Evolutionary conservation across 2,888 invertebrate genomes (phyloP).

Genomic region (Nomada hirtipes): DNA sequence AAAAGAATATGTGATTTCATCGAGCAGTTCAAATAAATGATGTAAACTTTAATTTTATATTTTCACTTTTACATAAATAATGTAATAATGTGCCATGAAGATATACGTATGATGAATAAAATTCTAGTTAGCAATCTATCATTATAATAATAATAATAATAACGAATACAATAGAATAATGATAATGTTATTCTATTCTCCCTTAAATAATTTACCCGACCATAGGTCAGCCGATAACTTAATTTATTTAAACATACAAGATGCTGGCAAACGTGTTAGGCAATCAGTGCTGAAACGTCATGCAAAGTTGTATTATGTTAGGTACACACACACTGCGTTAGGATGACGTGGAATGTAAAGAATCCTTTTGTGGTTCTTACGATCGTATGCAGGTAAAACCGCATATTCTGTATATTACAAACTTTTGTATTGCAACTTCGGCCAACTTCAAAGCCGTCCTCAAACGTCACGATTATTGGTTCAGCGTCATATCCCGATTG

Average conservation of each 20-base stretch:
- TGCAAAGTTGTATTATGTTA: background rate
- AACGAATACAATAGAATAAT: too few species aligned
- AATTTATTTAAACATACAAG: background rate
- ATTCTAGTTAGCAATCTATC: too few species aligned
- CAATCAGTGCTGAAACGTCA: background rate
- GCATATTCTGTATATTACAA: slow-evolving; percentile 13
- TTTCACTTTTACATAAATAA: too few species aligned
- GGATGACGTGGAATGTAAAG: background rate
- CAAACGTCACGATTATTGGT: slow-evolving; percentile 5
- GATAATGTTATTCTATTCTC: too few species aligned
- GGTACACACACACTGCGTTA: too few species aligned
- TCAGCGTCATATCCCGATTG: background rate
- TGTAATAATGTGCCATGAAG: too few species aligned
- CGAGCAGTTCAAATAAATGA: too few species aligned
- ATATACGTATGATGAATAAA: too few species aligned
- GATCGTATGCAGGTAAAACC: slow-evolving; percentile 17
- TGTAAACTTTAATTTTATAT: too few species aligned
- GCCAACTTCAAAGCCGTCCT: slow-evolving; percentile 1
- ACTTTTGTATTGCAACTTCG: background rate
- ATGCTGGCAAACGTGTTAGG: background rate
- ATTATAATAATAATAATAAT: too few species aligned
- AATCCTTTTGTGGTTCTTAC: background rate
- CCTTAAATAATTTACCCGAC: too few species aligned
- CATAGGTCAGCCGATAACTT: too few species aligned
- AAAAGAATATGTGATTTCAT: background rate